Percentiles rank a stretch among this genome's conserved stretches.
Conservation (phyloP, 1,140 invertebrate species). For the Chionoecetes opilio region DNA sequence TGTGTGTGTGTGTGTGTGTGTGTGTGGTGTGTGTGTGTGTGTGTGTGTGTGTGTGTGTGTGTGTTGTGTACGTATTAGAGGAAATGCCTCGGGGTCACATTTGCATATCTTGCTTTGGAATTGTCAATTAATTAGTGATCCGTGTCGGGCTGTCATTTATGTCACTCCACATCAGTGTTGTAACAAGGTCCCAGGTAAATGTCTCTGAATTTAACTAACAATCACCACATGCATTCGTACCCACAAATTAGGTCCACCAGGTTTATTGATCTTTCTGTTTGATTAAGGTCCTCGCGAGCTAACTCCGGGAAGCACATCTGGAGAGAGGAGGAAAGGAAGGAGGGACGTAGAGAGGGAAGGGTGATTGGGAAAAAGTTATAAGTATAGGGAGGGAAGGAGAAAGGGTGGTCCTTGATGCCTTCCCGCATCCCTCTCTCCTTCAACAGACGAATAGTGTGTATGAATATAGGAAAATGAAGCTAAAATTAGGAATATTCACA, state of each 20-base stretch:
- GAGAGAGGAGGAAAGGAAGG: not conserved
- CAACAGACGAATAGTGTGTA: slow-evolving; percentile 22
- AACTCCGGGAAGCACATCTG: no score
- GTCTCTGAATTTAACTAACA: not conserved
- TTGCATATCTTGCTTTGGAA: not conserved
- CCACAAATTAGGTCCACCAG: not conserved
- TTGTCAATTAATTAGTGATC: not conserved
- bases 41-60: slow-evolving; percentile 50
- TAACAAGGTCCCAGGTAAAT: not conserved
- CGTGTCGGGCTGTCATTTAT: not conserved
- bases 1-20: not conserved
- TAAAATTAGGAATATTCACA: slow-evolving; percentile 68
- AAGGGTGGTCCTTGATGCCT: not conserved
- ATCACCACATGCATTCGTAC: not conserved
- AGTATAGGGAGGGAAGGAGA: not conserved
- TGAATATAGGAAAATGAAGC: slow-evolving; percentile 55
- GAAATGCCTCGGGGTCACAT: not conserved
- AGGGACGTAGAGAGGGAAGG: no score
- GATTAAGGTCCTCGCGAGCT: not conserved
- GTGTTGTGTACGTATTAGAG: not conserved
- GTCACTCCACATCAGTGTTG: not conserved
- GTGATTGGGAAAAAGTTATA: not conserved
- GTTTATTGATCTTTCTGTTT: not conserved
- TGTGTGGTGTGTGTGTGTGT: not conserved
- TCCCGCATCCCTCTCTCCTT: not conserved